Conservation (phyloP, 2,888 invertebrate genomes). For the Acrobasis repandana region DNA sequence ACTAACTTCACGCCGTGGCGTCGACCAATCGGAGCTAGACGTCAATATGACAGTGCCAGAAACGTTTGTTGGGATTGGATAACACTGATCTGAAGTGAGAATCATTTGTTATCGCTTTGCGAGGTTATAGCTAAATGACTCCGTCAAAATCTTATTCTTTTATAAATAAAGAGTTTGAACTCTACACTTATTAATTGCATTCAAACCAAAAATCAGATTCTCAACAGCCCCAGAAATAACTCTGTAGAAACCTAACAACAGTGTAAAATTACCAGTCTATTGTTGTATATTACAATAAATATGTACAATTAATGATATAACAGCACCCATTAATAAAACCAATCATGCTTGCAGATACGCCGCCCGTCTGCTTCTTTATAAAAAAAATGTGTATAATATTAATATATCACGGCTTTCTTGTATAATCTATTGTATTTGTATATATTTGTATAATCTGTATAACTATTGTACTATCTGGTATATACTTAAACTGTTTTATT, state of each 20-base stretch:
- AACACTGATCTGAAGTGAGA: too few species aligned
- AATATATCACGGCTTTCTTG: constrained; percentile 69
- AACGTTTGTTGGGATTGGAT: too few species aligned
- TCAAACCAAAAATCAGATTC: constrained; percentile 32
- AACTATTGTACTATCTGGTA: constrained; percentile 67
- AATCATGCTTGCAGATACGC: constrained; percentile 52
- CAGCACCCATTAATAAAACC: constrained; percentile 79
- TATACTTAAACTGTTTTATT: constrained; percentile 62
- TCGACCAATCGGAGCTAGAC: too few species aligned
- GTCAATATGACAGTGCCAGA: too few species aligned
- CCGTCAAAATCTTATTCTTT: too few species aligned
- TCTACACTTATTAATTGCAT: too few species aligned
- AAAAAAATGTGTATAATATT: constrained; percentile 65
- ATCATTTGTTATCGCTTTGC: too few species aligned
- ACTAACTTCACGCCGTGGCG: too few species aligned
- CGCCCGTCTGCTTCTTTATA: constrained; percentile 63
- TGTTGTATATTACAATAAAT: constrained; percentile 80
- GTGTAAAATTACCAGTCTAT: constrained; percentile 81
- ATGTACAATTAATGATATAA: constrained; percentile 79
- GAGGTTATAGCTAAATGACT: too few species aligned
- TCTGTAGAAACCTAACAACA: constrained; percentile 82
- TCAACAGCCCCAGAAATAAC: constrained; percentile 62
- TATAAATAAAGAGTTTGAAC: too few species aligned
- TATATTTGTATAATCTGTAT: constrained; percentile 61
- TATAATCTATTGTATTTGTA: constrained; percentile 73